Evolutionary conservation across 2,888 invertebrate species (phyloP), one percentile per base, ranked within the genome.

Genomic region (Dicyrtoma fusca): DNA sequence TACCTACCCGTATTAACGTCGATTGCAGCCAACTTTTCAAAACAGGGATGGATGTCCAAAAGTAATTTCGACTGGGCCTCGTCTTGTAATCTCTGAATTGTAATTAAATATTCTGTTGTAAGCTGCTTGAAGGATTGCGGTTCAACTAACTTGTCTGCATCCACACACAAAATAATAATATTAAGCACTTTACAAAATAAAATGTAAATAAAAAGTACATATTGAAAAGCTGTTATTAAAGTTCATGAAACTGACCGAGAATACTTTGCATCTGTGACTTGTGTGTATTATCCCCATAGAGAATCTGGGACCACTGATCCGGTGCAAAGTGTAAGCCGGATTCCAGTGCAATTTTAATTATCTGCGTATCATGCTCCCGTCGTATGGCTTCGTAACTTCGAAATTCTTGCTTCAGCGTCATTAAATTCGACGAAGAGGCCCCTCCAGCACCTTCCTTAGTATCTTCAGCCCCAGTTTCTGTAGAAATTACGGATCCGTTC

Each of bases 231-330:
- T 42, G 8, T 59, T 5, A 5, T 25, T 45, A 11, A 45, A 42
- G 11, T 19, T 17, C 26, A 17, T 62, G 11, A 19, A 44, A 57
- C 86, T 96, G 94, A 83, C 94, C 94, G 81, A 91, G 90, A 79
- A 91, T 91, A 82, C 91, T 91, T 85, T 99, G 98, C 97, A 99
- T 99, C 83, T 98, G 96, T 10, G 95, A 94, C 83, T 97, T 97
- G 83, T 97, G 97, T 4, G 89, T 89, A 0, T 92, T 91, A 83
- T 99, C 98, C 0, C 98, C 98, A 82, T 98, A 99, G 0, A 99
- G 85, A 61, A 99, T 84, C 0, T 97, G 93, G 1, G 96, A 96
- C 98, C 98, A 99, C 83, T 98, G 97, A 83, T 99, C 98, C 0
- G 98, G 97, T 0, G 97, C 95, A 76, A 99, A 98, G 73, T 97